Evolutionary conservation across 2,797 vertebrate species (phyloP).

Genomic region (Champsocephalus gunnari): DNA sequence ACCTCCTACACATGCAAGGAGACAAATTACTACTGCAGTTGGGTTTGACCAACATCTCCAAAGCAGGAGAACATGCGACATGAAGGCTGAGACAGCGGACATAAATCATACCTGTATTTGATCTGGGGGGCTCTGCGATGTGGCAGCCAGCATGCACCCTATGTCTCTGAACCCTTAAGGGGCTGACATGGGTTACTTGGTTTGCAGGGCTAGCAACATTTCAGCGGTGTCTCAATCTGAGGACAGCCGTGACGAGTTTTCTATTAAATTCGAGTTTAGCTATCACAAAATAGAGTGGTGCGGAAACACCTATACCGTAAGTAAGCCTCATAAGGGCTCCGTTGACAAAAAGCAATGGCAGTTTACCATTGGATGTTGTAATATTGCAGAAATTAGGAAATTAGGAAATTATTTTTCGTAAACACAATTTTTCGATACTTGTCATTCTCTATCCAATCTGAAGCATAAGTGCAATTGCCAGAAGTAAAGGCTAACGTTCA

Average conservation of each 20-base stretch:
- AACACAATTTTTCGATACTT: too few relatives aligned
- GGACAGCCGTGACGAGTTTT: neutral
- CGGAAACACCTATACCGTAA: too few relatives aligned
- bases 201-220: constrained; percentile 44
- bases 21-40: constrained; percentile 76
- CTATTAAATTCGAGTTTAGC: too few relatives aligned
- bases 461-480: too few relatives aligned
- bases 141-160: constrained; percentile 67
- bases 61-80: constrained; percentile 50
- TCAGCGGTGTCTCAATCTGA: constrained; percentile 35
- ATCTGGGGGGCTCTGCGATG: constrained; percentile 69
- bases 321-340: too few relatives aligned
- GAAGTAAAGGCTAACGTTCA: too few relatives aligned
- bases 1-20: constrained; percentile 76
- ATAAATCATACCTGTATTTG: constrained; percentile 94
- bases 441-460: too few relatives aligned
- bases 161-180: constrained; percentile 55
- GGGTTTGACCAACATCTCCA: constrained; percentile 68
- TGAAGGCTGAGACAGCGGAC: constrained; percentile 76
- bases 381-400: too few relatives aligned
- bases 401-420: too few relatives aligned
- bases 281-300: too few relatives aligned
- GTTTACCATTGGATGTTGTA: too few relatives aligned
- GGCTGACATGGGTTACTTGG: constrained; percentile 58
- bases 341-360: too few relatives aligned